These are phyloP conservation scores for Pissodes strobi DNA, from an alignment of 1,140 invertebrate species.

Conservation along the genomic window DNA sequence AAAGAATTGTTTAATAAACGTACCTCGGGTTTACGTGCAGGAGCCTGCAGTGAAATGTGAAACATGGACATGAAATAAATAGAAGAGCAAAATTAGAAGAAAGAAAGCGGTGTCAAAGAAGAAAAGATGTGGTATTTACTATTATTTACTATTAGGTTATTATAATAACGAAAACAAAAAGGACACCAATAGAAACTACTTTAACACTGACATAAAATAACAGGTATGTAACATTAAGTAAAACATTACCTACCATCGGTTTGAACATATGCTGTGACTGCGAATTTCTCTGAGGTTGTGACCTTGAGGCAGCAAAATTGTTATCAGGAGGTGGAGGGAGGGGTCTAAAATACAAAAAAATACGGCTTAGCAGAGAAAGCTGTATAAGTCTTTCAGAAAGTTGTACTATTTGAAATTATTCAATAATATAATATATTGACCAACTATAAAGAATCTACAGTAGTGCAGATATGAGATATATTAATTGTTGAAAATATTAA, in stretches of 20 bases:
- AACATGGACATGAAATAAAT: slow-evolving; percentile 56
- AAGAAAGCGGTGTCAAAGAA: slow-evolving; percentile 40
- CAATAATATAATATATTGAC: too few species aligned
- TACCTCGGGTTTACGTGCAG: slow-evolving; percentile 83
- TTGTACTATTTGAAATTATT: too few species aligned
- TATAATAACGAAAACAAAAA: neutral
- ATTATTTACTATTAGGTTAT: too few species aligned
- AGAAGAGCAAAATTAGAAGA: slow-evolving; percentile 54
- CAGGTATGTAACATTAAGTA: too few species aligned
- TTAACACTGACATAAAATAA: slow-evolving; percentile 13
- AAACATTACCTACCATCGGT: slow-evolving; percentile 67
- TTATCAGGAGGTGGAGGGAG: slow-evolving; percentile 55
- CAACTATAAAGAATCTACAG: too few species aligned
- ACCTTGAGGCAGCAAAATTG: slow-evolving; percentile 47
- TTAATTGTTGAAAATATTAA: too few species aligned
- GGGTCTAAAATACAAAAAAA: slow-evolving; percentile 54
- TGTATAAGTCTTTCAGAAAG: too few species aligned
- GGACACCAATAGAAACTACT: slow-evolving; percentile 7
- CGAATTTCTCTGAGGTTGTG: slow-evolving; percentile 72
- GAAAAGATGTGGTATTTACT: neutral
- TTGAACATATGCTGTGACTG: slow-evolving; percentile 80
- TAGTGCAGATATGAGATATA: too few species aligned
- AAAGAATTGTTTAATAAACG: slow-evolving; percentile 49
- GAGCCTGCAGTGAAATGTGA: slow-evolving; percentile 59
- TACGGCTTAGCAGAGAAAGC: too few species aligned